Conservation (phyloP, 2,888 invertebrate species). For the Hololepta plana region DNA sequence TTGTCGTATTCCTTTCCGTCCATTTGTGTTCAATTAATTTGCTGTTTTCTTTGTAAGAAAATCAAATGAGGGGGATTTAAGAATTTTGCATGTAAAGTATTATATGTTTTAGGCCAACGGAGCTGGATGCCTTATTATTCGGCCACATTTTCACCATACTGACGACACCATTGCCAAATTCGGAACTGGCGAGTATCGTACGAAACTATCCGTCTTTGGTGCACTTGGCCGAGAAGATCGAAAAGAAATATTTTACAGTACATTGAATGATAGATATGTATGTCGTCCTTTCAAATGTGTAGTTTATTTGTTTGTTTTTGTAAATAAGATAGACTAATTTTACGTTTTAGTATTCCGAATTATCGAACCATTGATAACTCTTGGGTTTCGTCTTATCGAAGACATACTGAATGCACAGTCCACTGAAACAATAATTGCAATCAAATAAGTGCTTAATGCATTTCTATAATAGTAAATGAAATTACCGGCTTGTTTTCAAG, state of each 20-base stretch:
- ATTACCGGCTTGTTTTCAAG: constrained; percentile 25
- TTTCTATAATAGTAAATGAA: constrained; percentile 8
- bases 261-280: no score
- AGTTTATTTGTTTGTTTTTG: no score
- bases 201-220: constrained; percentile 58
- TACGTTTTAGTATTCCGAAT: constrained; percentile 31
- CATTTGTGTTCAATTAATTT: no score
- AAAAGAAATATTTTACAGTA: constrained; percentile 67
- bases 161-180: constrained; percentile 74
- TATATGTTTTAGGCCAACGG: constrained; percentile 69
- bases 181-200: constrained; percentile 63
- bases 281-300: no score
- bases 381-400: constrained; percentile 30
- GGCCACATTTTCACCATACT: constrained; percentile 92
- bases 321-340: no score
- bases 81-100: background rate
- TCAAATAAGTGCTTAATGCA: constrained; percentile 2
- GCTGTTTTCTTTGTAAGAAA: constrained; percentile 1
- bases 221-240: constrained; percentile 68
- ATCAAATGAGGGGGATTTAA: no score
- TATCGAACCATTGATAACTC: constrained; percentile 45
- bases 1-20: no score
- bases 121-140: constrained; percentile 89
- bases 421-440: constrained; percentile 8
- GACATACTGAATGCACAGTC: constrained; percentile 35